Conservation (phyloP, 37 sponge, comb jelly and placozoan species). For the Agelas oroides region DNA sequence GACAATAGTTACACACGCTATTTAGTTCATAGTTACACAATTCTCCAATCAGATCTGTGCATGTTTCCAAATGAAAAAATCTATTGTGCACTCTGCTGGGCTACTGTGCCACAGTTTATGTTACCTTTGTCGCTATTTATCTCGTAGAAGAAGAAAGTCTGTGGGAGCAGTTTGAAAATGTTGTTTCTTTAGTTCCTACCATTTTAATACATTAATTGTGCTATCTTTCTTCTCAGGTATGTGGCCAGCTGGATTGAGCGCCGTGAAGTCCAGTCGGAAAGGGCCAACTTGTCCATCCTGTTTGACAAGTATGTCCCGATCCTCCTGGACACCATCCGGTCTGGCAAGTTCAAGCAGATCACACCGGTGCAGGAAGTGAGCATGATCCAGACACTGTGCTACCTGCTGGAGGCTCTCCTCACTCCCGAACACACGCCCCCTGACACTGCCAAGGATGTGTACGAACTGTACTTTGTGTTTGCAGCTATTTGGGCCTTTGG, state of each 20-base stretch:
- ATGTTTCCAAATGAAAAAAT: no score
- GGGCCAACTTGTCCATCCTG: conserved; percentile 95
- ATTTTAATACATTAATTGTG: no score
- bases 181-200: no score
- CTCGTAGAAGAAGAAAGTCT: no score
- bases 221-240: conserved; percentile 39
- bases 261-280: conserved; percentile 95
- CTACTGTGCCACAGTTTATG: no score
- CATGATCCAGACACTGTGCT: conserved; percentile 99
- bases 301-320: conserved; percentile 96
- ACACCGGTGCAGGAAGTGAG: conserved; percentile 91
- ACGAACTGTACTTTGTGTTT: conserved; percentile 98
- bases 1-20: no score
- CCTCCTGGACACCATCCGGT: conserved; percentile 82
- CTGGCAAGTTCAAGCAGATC: conserved; percentile 95
- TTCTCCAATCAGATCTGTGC: no score
- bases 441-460: conserved; percentile 95
- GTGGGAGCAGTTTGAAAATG: no score
- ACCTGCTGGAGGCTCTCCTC: conserved; percentile 93
- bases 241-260: conserved; percentile 97
- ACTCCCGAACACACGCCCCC: conserved; percentile 95
- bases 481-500: conserved; percentile 99
- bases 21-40: no score
- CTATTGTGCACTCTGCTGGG: no score
- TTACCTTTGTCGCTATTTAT: no score